Conservation (phyloP, 1,140 invertebrate species). For the Chrysoperla carnea region DNA sequence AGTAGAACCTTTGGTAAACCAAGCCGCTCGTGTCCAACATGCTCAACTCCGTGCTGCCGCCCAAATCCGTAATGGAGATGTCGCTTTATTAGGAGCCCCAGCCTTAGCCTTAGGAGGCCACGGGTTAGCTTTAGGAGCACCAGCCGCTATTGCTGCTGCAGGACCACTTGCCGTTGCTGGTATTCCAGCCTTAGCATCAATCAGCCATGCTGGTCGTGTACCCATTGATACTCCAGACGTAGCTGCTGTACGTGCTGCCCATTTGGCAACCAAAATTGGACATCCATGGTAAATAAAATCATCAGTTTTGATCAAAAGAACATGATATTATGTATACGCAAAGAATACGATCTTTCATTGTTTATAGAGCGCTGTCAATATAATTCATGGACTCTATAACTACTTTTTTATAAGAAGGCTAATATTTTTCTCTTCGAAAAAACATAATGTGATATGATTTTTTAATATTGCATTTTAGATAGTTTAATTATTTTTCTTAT, state of each 20-base stretch:
- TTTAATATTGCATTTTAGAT: too few relatives aligned
- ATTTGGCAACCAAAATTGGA: slow-evolving; percentile 12
- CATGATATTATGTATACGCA: too few relatives aligned
- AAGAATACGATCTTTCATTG: neutral
- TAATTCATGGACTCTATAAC: neutral
- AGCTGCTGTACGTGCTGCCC: slow-evolving; percentile 25
- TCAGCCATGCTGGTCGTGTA: slow-evolving; percentile 19
- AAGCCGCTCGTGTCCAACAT: neutral
- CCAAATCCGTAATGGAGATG: neutral
- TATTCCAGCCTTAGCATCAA: slow-evolving; percentile 13
- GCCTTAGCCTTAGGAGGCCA: slow-evolving; percentile 10
- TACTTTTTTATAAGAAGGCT: neutral
- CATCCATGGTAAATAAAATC: too few relatives aligned
- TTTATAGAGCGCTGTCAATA: neutral
- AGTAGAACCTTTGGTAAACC: neutral
- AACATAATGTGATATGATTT: neutral
- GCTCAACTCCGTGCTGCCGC: slow-evolving; percentile 4
- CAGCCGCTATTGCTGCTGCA: slow-evolving; percentile 18
- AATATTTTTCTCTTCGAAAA: neutral
- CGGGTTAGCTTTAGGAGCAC: slow-evolving; percentile 13
- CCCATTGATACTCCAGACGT: slow-evolving; percentile 27
- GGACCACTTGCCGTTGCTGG: slow-evolving; percentile 15
- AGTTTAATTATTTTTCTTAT: neutral
- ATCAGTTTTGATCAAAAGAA: too few relatives aligned
- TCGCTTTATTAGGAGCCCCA: slow-evolving; percentile 19